Conservation (phyloP, 2,113 vertebrate species). For the Cebidichthys violaceus region DNA sequence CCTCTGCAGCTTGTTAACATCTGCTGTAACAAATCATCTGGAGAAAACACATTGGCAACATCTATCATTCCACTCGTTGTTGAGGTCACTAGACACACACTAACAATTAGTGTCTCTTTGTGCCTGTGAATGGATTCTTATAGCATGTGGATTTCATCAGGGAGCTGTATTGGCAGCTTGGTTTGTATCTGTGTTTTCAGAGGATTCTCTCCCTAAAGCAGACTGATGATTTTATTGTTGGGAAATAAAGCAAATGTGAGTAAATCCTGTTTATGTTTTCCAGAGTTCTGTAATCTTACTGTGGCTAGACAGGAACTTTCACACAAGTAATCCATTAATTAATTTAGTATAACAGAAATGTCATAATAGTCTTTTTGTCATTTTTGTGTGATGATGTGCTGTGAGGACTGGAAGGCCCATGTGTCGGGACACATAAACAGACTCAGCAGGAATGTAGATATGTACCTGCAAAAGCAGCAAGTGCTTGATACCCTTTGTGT, state of each 20-base stretch:
- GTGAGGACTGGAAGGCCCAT: slow-evolving; percentile 22
- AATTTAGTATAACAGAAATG: not conserved
- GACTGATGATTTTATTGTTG: not conserved
- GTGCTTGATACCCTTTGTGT: slow-evolving; percentile 70
- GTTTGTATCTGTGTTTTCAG: slow-evolving; percentile 24
- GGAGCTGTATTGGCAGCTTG: slow-evolving; percentile 6
- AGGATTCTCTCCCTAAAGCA: not conserved
- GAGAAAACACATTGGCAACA: slow-evolving; percentile 36
- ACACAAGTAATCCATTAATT: not conserved
- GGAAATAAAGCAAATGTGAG: not conserved
- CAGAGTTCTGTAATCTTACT: not conserved
- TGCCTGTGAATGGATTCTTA: slow-evolving; percentile 22
- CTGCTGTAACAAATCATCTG: slow-evolving; percentile 32
- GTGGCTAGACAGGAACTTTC: not conserved
- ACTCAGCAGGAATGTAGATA: slow-evolving; percentile 79
- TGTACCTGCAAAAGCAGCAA: slow-evolving; percentile 76
- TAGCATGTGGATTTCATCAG: slow-evolving; percentile 16
- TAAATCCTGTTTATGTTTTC: not conserved
- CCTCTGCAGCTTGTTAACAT: slow-evolving; percentile 21
- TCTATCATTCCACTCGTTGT: slow-evolving; percentile 48
- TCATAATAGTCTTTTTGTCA: not conserved
- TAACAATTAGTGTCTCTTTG: slow-evolving; percentile 48
- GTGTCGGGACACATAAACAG: slow-evolving; percentile 52
- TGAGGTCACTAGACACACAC: slow-evolving; percentile 46
- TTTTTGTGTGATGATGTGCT: not conserved